These are phyloP conservation scores for Augochlorella aurata DNA, from an alignment of 2,888 invertebrate genomes.

Conservation along the genomic window DNA sequence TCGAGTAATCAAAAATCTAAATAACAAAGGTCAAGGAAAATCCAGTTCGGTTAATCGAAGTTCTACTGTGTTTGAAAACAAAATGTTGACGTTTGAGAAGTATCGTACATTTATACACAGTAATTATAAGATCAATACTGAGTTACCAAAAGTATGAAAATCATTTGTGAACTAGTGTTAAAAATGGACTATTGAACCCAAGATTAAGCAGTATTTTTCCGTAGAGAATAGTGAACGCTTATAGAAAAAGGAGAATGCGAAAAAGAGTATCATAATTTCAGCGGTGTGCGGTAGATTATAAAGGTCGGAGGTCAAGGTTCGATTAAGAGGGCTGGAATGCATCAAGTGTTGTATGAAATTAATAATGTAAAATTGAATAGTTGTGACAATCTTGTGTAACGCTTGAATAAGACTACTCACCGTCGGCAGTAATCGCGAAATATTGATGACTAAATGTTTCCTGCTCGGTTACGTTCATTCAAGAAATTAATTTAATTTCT, in stretches of 20 bases:
- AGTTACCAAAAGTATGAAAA: too few relatives aligned
- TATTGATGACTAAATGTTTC: background rate
- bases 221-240: too few relatives aligned
- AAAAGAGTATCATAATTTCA: background rate
- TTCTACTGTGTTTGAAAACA: background rate
- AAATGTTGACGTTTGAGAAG: background rate
- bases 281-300: slow-evolving; percentile 1
- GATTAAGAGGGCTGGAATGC: background rate
- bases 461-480: background rate
- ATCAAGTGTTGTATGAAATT: background rate
- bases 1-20: too few relatives aligned
- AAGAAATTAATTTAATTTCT: background rate
- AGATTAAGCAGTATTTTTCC: background rate
- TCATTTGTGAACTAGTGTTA: background rate
- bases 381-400: background rate
- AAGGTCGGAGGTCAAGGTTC: background rate
- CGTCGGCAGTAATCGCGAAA: background rate
- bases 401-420: background rate
- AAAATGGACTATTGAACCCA: background rate
- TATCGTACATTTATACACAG: too few relatives aligned
- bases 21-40: too few relatives aligned
- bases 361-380: background rate
- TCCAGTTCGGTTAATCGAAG: too few relatives aligned
- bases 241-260: background rate
- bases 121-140: too few relatives aligned